Percentiles rank a stretch among this genome's conserved stretches.
Evolutionary conservation across 2,113 vertebrate species (phyloP).

Genomic region (Engystomops pustulosus): DNA sequence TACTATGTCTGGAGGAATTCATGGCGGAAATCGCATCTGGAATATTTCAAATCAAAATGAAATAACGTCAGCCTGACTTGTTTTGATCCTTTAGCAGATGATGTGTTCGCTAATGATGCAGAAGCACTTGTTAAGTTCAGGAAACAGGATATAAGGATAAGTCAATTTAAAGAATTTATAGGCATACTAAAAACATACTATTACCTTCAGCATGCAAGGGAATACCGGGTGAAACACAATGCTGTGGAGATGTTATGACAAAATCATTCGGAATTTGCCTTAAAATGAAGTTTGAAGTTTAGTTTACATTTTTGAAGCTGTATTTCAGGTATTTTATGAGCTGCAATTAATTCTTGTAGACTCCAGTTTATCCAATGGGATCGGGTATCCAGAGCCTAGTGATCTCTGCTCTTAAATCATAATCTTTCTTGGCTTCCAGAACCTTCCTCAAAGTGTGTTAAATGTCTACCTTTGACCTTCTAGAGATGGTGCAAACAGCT

Average conservation of each 20-base stretch:
- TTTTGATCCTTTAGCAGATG: conserved; percentile 81
- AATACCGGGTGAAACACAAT: conserved; percentile 80
- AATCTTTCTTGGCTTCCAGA: conserved; percentile 65
- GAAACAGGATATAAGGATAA: conserved; percentile 87
- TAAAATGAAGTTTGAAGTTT: conserved; percentile 73
- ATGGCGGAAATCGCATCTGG: conserved; percentile 69
- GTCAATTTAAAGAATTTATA: conserved; percentile 86
- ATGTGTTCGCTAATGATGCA: conserved; percentile 84
- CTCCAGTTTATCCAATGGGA: conserved; percentile 71
- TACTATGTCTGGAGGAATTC: conserved; percentile 32
- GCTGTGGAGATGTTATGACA: conserved; percentile 79
- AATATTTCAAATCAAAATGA: conserved; percentile 74
- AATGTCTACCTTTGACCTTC: conserved; percentile 73
- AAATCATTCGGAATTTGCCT: conserved; percentile 77
- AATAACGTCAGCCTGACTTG: conserved; percentile 75
- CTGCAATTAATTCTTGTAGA: conserved; percentile 71
- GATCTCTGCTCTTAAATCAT: conserved; percentile 74
- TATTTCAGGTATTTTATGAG: conserved; percentile 71
- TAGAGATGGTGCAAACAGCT: conserved; percentile 72
- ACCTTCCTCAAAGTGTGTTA: conserved; percentile 75
- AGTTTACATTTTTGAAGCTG: conserved; percentile 72
- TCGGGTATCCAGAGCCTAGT: conserved; percentile 71
- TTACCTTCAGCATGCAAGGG: conserved; percentile 78
- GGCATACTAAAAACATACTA: conserved; percentile 80
- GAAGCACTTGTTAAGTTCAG: conserved; percentile 86